Evolutionary conservation across 2,113 vertebrate species (phyloP).

Genomic region (Ptyas mucosa): DNA sequence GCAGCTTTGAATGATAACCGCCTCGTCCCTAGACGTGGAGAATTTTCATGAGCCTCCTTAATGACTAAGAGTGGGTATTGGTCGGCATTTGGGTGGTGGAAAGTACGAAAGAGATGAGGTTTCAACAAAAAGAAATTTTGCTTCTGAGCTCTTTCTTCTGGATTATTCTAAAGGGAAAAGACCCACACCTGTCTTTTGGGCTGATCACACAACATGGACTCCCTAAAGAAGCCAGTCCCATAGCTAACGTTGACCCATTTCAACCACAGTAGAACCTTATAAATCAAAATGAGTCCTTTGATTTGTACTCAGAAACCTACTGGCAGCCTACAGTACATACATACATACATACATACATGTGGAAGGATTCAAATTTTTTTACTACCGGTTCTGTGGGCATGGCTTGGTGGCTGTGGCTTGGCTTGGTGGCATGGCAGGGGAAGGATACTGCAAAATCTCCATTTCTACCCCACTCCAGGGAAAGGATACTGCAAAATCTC

Average conservation of each 20-base stretch:
- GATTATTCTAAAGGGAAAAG: background rate
- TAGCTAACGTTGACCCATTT: background rate
- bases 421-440: too few relatives aligned
- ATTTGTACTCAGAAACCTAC: background rate
- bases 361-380: too few relatives aligned
- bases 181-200: background rate
- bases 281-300: background rate
- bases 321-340: background rate
- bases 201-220: background rate
- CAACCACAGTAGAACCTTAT: background rate
- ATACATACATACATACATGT: too few relatives aligned
- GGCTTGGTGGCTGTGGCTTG: too few relatives aligned
- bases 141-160: background rate
- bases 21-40: background rate
- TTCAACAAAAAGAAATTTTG: background rate
- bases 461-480: too few relatives aligned
- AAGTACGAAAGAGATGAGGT: background rate
- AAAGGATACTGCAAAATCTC: too few relatives aligned
- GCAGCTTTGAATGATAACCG: background rate
- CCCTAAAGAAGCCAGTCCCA: background rate
- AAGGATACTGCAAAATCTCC: too few relatives aligned
- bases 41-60: background rate
- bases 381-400: too few relatives aligned
- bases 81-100: background rate
- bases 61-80: background rate